Evolutionary conservation across 2,888 invertebrate species (phyloP), one percentile per base, ranked within the genome.

Genomic region (Callyntrura sp.): DNA sequence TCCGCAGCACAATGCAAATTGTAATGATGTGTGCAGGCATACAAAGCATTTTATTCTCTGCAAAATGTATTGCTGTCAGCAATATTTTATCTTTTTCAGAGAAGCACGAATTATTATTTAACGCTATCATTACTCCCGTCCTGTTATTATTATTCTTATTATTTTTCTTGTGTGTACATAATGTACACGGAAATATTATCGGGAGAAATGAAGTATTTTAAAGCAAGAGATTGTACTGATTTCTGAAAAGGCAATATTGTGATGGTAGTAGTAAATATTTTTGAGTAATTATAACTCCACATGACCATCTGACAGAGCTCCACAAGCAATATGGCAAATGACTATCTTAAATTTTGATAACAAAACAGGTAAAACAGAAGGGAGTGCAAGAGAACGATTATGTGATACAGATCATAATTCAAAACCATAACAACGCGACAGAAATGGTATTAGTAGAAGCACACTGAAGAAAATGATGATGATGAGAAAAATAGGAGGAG

Each of bases 391-490:
- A 35, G 23, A 62, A 8, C 28, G 28, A 62, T 62, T 62, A 35
- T 28, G 65, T 73, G 73, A 73, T 73, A 73, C 73, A 73, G 73
- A 73, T 73, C 73, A 73, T 73, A 73, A 48, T 73, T 73, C 48
- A 68, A 43, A 68, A 73, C 17, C 20, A 35, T 35, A 48, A 45
- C 45, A 35, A 60, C 17, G 48, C 23, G 9, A n/a, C 48, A 48
- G 12, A 73, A 45, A 20, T 73, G 45, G 73, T 73, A 45, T 17
- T 20, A 4, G 28, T 2, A 20, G n/a, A 73, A 20, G 45, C 5
- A 14, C n/a, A 23, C 20, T 73, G 23, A 73, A 3, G 23, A 73
- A 12, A 23, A 45, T 45, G 48, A 73, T 48, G 45, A 17, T 35
- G 35, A 35, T 35, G 2, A 35, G 35, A 35, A 35, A 35, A 6